Evolutionary conservation across 2,113 vertebrate genomes (phyloP).

Genomic region (Mellivora capensis): DNA sequence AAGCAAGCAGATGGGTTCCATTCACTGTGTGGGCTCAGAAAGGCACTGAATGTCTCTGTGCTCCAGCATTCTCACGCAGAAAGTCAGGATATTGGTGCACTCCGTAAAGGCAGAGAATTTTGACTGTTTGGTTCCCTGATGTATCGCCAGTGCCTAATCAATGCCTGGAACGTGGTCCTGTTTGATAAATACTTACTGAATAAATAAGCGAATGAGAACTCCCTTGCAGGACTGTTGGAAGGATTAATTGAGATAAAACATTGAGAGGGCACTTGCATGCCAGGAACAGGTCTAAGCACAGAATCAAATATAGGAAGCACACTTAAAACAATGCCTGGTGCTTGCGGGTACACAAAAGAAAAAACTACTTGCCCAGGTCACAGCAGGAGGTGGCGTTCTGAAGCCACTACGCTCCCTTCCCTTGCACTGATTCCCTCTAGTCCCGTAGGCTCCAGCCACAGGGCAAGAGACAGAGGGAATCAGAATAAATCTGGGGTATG

Average conservation of each 20-base stretch:
- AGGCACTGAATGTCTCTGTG: background rate
- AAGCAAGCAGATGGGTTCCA: background rate
- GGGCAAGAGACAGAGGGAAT: no score
- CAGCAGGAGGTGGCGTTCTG: background rate
- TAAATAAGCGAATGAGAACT: background rate
- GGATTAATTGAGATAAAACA: background rate
- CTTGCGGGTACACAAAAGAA: fast-evolving
- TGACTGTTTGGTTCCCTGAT: background rate
- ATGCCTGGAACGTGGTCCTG: background rate
- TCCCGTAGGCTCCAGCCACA: fast-evolving
- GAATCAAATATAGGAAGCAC: background rate
- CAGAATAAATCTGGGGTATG: no score
- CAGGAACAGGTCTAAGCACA: background rate
- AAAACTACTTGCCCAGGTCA: background rate
- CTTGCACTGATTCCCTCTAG: fast-evolving
- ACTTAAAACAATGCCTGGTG: background rate
- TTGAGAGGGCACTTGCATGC: background rate
- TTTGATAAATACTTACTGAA: background rate
- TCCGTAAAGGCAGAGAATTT: background rate
- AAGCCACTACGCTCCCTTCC: background rate
- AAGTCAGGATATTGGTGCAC: background rate
- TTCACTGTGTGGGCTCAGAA: background rate
- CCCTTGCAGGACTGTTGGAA: background rate
- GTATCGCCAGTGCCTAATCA: background rate
- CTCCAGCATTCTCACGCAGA: background rate